Conservation (phyloP, 2,888 invertebrate genomes). For the Charanyca ferruginea region DNA sequence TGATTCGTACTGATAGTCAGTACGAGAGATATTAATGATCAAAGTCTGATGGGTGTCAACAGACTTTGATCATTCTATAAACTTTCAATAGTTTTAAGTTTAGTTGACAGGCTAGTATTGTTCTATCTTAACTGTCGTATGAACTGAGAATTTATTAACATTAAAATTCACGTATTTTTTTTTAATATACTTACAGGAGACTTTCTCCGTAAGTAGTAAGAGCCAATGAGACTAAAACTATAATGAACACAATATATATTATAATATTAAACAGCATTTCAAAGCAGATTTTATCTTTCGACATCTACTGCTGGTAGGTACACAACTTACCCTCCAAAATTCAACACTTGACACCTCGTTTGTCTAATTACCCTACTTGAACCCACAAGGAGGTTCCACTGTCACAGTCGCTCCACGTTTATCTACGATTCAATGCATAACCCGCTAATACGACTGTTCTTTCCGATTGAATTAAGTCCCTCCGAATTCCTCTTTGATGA, state of each 20-base stretch:
- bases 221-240: conserved; percentile 4
- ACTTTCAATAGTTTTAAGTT: no score
- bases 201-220: not conserved
- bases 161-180: not conserved
- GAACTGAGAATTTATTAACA: no score
- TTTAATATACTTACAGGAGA: not conserved
- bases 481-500: conserved; percentile 54
- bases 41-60: no score
- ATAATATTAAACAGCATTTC: conserved; percentile 9
- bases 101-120: not conserved
- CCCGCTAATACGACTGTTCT: conserved; percentile 48
- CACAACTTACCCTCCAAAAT: not conserved
- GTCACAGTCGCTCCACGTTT: conserved; percentile 2
- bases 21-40: no score
- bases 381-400: conserved; percentile 13
- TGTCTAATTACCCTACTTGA: conserved; percentile 4
- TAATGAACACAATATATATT: conserved; percentile 17
- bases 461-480: conserved; percentile 58
- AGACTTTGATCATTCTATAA: no score
- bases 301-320: not conserved
- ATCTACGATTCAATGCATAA: conserved; percentile 38
- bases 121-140: not conserved
- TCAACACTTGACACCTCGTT: conserved; percentile 21
- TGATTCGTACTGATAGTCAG: no score
- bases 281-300: conserved; percentile 9